Percentiles rank a stretch among this genome's conserved stretches.
Conservation (phyloP, 35 echinoderm and acorn worm species). For the Amphiura filiformis region DNA sequence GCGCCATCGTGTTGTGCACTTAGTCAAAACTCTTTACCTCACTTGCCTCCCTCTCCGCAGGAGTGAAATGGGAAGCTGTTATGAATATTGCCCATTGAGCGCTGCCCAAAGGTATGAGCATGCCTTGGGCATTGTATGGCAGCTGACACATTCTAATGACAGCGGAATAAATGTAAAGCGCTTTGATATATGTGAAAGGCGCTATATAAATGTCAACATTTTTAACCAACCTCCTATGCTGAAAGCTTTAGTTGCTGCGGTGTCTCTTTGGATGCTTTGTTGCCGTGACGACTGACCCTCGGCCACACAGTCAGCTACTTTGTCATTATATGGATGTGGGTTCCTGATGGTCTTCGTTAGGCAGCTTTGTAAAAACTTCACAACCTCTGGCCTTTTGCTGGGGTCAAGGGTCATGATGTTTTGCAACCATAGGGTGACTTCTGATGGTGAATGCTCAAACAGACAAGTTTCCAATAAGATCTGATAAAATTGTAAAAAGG, state of each 20-base stretch:
- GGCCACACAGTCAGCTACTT: not conserved
- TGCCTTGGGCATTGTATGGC: no score
- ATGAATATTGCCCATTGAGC: no score
- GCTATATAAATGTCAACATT: no score
- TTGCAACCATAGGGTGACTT: not conserved
- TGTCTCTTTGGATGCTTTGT: not conserved
- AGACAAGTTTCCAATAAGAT: not conserved
- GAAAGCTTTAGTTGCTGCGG: not conserved
- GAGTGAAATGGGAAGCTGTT: no score
- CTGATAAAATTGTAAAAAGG: no score
- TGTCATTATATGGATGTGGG: constrained; percentile 1
- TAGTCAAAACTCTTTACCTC: no score
- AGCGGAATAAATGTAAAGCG: no score
- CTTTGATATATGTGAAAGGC: no score
- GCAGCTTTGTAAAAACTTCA: not conserved
- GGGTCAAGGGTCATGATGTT: not conserved
- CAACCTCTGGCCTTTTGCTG: not conserved
- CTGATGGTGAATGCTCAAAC: not conserved
- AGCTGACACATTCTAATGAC: no score
- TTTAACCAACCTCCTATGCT: not conserved
- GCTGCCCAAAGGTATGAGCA: no score
- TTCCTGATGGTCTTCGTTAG: not conserved
- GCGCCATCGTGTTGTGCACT: no score
- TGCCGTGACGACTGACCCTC: not conserved
- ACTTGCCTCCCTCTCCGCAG: no score